Evolutionary conservation across 2,797 vertebrate species (phyloP).

Genomic region (Phalloptychus januarius): DNA sequence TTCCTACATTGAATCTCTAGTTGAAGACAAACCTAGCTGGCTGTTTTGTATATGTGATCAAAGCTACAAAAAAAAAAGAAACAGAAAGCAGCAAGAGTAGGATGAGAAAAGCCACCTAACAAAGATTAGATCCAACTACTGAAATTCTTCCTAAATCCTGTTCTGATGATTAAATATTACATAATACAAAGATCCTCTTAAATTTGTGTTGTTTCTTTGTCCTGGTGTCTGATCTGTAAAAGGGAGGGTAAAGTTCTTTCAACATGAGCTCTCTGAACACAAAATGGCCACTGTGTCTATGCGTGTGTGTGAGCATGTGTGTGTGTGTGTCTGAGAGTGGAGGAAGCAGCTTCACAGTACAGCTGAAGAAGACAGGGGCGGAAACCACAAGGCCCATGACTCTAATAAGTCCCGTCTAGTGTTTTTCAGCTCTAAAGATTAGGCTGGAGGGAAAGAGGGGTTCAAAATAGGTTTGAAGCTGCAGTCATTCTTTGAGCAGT

Average conservation of each 20-base stretch:
- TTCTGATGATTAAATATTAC: constrained; percentile 5
- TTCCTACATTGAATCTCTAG: not conserved
- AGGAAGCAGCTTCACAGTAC: constrained; percentile 68
- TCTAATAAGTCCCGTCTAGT: constrained; percentile 24
- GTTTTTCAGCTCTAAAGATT: constrained; percentile 14
- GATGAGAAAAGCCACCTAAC: constrained; percentile 3
- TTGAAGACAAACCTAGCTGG: not conserved
- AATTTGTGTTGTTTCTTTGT: constrained; percentile 19
- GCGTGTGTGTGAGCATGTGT: constrained; percentile 27
- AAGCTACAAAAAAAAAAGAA: not conserved
- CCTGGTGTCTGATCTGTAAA: constrained; percentile 30
- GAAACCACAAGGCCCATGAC: constrained; percentile 42
- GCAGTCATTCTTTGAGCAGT: constrained; percentile 5
- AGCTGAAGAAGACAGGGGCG: constrained; percentile 31
- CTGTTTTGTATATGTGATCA: constrained; percentile 8
- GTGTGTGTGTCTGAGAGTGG: constrained; percentile 37
- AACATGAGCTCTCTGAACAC: constrained; percentile 41
- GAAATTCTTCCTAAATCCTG: constrained; percentile 7
- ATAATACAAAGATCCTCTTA: constrained; percentile 8
- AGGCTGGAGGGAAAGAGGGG: not conserved
- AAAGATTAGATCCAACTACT: constrained; percentile 6
- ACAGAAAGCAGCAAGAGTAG: not conserved
- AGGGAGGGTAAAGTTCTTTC: constrained; percentile 25
- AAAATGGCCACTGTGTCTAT: constrained; percentile 70
- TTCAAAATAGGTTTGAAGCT: constrained; percentile 9